Percentiles rank a stretch among this genome's conserved stretches.
These are phyloP conservation scores for Equus quagga DNA, from an alignment of 2,113 vertebrate genomes.

Conservation along the genomic window DNA sequence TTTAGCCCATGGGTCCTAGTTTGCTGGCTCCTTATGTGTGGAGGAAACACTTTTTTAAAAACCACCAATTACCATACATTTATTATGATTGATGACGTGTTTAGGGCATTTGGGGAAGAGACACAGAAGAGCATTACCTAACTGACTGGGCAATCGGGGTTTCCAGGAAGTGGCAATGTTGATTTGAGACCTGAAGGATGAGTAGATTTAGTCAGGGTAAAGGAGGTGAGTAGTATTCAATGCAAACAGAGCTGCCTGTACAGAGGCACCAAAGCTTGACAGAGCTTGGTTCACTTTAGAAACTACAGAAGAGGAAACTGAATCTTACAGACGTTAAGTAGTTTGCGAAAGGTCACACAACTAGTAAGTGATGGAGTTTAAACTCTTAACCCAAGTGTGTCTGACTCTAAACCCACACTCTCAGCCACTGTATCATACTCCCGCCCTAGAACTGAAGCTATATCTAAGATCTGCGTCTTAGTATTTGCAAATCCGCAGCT, in stretches of 20 bases:
- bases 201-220: background rate
- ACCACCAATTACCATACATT: background rate
- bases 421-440: background rate
- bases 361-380: background rate
- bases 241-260: background rate
- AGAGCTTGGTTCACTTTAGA: constrained; percentile 5
- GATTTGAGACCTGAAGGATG: background rate
- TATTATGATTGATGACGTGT: background rate
- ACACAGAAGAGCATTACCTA: background rate
- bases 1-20: background rate
- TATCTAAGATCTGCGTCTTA: background rate
- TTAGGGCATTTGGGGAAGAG: background rate
- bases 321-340: constrained; percentile 8
- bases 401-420: background rate
- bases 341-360: background rate
- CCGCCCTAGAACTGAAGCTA: background rate
- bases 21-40: background rate
- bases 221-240: background rate
- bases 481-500: constrained; percentile 7
- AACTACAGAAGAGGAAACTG: constrained; percentile 33
- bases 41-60: constrained; percentile 31
- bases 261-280: background rate
- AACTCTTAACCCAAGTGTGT: background rate
- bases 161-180: background rate
- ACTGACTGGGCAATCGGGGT: background rate